Percentiles rank a stretch among this genome's conserved stretches.
Conservation (phyloP, 2,797 vertebrate species). For the Miichthys miiuy region DNA sequence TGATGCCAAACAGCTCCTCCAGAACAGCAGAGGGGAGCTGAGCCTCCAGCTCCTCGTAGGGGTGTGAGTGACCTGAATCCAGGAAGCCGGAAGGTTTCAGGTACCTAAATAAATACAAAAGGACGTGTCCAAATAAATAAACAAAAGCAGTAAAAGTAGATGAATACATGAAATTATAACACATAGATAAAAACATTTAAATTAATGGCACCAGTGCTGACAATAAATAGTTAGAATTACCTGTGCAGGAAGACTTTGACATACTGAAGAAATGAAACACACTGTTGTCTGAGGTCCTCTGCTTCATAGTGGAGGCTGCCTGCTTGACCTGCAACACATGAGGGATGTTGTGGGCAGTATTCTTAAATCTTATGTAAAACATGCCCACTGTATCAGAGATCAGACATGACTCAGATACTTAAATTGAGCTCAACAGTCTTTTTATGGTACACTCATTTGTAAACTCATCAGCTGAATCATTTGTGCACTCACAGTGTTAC, state of each 20-base stretch:
- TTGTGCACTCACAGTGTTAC: not conserved
- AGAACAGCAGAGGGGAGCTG: conserved; percentile 90
- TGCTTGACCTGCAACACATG: conserved; percentile 87
- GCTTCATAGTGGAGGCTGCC: conserved; percentile 91
- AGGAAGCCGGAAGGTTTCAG: conserved; percentile 79
- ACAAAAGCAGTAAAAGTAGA: not conserved
- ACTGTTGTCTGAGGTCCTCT: conserved; percentile 90
- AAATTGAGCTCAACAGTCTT: not conserved
- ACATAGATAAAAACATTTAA: not conserved
- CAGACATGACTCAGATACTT: not conserved
- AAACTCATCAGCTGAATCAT: conserved; percentile 6
- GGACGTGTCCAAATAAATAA: conserved; percentile 4
- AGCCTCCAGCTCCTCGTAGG: conserved; percentile 88
- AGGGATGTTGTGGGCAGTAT: not conserved
- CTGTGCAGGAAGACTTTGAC: conserved; percentile 96
- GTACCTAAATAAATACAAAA: conserved; percentile 57
- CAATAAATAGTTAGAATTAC: conserved; percentile 76
- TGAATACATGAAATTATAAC: not conserved
- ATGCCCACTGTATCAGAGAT: conserved; percentile 7
- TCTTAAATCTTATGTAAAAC: conserved; percentile 26
- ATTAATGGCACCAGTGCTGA: not conserved
- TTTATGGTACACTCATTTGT: not conserved
- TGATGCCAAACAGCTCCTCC: conserved; percentile 92
- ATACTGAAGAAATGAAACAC: conserved; percentile 93
- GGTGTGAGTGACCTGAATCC: conserved; percentile 80